phyloP scores from a whole-genome alignment of 2,888 invertebrate species.

The Cyclophora punctaria region DNA sequence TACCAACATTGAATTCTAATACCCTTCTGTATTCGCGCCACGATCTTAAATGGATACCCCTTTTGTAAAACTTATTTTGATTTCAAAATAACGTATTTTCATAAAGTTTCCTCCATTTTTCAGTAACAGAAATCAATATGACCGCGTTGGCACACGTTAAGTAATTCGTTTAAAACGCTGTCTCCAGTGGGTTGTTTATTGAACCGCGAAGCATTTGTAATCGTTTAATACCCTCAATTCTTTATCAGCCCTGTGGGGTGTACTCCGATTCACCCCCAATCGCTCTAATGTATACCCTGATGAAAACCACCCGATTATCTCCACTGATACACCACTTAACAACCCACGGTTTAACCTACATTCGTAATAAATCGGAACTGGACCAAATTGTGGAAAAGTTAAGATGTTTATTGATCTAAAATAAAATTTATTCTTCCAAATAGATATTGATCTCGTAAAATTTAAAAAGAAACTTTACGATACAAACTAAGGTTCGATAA shows the following conservation, averaged over 20 bases:
- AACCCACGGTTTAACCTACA: constrained; percentile 2
- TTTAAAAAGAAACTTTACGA: constrained; percentile 46
- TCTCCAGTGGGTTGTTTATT: constrained; percentile 64
- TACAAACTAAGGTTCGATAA: constrained; percentile 67
- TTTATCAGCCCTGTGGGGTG: constrained; percentile 64
- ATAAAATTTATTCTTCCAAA: constrained; percentile 7
- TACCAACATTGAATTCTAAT: no score
- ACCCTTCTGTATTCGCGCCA: no score
- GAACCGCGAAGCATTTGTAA: constrained; percentile 75
- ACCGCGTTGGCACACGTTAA: constrained; percentile 27
- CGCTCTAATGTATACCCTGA: constrained; percentile 57
- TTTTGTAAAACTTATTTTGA: no score
- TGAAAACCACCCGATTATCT: constrained; percentile 63
- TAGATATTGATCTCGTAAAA: constrained; percentile 16
- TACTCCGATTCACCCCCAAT: constrained; percentile 45
- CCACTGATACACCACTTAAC: constrained; percentile 28
- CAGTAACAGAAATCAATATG: no score
- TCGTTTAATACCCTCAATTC: constrained; percentile 76
- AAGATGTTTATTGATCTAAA: neutral
- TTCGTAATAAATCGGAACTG: neutral
- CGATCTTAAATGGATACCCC: no score
- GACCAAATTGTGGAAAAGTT: neutral
- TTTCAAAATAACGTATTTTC: no score
- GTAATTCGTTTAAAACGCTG: constrained; percentile 61
- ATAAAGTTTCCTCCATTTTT: neutral